Evolutionary conservation across 2,113 vertebrate genomes (phyloP), one percentile per base, ranked within the genome.

Genomic region (Notothenia coriiceps): DNA sequence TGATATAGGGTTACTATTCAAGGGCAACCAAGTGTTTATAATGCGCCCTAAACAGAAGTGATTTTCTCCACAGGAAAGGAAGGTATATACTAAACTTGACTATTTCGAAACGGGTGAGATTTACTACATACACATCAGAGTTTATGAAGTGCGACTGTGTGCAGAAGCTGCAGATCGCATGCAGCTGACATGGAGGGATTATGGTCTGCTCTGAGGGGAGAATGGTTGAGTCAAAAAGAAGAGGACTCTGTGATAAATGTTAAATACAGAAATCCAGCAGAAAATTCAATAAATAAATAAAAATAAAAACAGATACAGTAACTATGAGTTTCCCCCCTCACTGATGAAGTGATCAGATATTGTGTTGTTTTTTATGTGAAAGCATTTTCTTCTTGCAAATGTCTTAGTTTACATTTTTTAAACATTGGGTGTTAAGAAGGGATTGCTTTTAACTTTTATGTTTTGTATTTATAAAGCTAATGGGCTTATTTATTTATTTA

Each of bases 381-480:
- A 78, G 55, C 56, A 74, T 82, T 79, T 74, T 74, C 75, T 85
- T 83, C 74, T 86, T 82, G 77, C 66, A 80, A 82, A 80, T 90
- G 80, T 93, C 62, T 90, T 71, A 52, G 47, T 92, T 93, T 89
- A 72, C 74, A 64, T 89, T 86, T 90, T 92, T 85, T 3, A 79
- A 90, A 87, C 79, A 73, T 56, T 78, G 73, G 72, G 77, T 87
- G 78, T 91, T 78, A 65, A 82, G 66, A 86, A 82, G 80, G 71
- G 79, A 78, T 90, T 82, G 79, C 56, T 91, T 90, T 84, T 74
- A 83, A 75, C 77, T 88, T 82, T 88, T 94, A 73, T 82, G 78
- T 89, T 94, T 86, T 92, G 82, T 94, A 92, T 93, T 93, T 92
- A 90, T 88, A 73, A 92, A 90, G 78, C 67, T 69, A 82, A 89